A percentile compares a stretch with the other conserved stretches of the same genome.
These are phyloP conservation scores for Axis porcinus DNA, from an alignment of 2,113 vertebrate species.

Conservation along the genomic window DNA sequence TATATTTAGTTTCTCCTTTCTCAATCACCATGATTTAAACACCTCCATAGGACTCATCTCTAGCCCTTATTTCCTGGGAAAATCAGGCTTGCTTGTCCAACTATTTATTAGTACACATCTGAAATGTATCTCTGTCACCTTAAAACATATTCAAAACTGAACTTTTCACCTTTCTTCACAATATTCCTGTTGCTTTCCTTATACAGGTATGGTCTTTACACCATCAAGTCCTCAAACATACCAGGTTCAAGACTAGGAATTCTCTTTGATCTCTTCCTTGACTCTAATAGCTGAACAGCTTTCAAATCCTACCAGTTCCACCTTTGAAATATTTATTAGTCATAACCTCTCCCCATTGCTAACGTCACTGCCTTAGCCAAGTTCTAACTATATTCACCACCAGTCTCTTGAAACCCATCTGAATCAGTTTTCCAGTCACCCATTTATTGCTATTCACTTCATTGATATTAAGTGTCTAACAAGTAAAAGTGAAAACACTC, in stretches of 20 bases:
- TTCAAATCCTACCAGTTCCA: neutral
- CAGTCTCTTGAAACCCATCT: neutral
- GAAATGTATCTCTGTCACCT: neutral
- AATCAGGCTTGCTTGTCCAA: neutral
- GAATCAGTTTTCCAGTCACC: neutral
- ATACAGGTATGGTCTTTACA: neutral
- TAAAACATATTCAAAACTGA: neutral
- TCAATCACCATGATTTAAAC: neutral
- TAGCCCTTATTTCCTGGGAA: neutral
- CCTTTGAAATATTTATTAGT: neutral
- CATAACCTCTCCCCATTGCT: neutral
- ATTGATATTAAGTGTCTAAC: neutral
- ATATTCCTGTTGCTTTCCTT: neutral
- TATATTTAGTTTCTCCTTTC: neutral
- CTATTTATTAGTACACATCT: neutral
- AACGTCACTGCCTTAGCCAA: neutral
- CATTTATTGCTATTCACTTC: neutral
- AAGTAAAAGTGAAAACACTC: neutral
- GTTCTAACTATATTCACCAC: neutral
- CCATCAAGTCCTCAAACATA: neutral
- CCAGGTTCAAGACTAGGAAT: neutral
- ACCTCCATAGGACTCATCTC: neutral
- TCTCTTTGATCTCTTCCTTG: neutral
- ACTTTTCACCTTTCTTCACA: neutral
- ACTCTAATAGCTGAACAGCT: neutral